Base-by-base conservation (phyloP, 2,113 vertebrate species). In the Spheniscus mendiculus region DNA sequence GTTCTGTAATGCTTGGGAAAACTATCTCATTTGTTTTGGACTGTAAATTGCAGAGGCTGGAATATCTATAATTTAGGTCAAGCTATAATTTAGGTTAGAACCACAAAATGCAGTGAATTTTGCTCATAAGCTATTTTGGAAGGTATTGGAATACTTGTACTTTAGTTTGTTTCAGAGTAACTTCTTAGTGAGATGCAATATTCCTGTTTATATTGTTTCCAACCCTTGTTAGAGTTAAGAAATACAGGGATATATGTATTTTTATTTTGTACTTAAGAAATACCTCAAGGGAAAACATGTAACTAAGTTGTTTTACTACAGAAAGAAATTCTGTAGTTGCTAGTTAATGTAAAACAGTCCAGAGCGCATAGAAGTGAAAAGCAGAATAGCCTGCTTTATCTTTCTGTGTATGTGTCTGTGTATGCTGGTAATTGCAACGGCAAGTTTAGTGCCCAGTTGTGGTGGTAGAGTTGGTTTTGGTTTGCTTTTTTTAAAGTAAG, bases 51-150 rank as follows among this genome's bases (percentile, higher is more conserved):
- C 76, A 90, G 88, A 83, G 79, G 13, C 20, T 93, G 47, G 27
- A 62, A 71, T 83, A 80, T 50, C 76, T 87, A 4, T 94, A 71
- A 74, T 95, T 90, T 87, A 84, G 23, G 14, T 95, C 69, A 77
- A 89, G 29, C 83, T 92, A 16, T 97, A 92, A 97, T 97, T 97
- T 93, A 87, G 92, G 83, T 74, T 95, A 84, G 34, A 74, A 82
- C 90, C 87, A 81, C 90, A 83, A 81, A 87, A 87, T 74, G 30
- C 77, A 76, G 44, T 61, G 65, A 52, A 59, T 89, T 84, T 82
- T 89, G 61, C 34, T 90, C 63, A 59, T 85, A 85, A 83, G 73
- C 66, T 74, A 8, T 87, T 94, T 92, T 74, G 52, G 34, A 84
- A 87, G 83, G 44, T 71, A 58, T 26, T 67, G 10, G 4, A 81